Conservation (phyloP, 2,113 vertebrate genomes). For the Channa maculata region DNA sequence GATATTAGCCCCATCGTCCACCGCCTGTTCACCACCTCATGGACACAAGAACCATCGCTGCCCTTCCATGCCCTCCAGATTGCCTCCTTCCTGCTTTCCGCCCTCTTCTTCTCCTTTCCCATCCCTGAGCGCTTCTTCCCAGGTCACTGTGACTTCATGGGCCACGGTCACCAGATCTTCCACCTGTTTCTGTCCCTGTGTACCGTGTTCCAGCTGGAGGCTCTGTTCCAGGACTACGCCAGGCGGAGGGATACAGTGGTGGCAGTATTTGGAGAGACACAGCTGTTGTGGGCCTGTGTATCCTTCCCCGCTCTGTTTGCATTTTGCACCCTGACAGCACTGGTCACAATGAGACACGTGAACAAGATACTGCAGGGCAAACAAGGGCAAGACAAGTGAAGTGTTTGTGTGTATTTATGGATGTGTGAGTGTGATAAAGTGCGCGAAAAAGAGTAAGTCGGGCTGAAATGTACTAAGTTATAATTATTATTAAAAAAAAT, state of each 20-base stretch:
- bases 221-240: conserved; percentile 89
- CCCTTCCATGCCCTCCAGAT: conserved; percentile 91
- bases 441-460: not conserved
- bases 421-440: conserved; percentile 5
- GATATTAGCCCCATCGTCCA: conserved; percentile 91
- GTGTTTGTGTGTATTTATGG: conserved; percentile 16
- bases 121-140: conserved; percentile 93
- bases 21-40: conserved; percentile 85
- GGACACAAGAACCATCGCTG: conserved; percentile 83
- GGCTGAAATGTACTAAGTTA: conserved; percentile 6
- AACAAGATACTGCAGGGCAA: conserved; percentile 76
- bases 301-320: conserved; percentile 85
- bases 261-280: conserved; percentile 81
- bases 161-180: conserved; percentile 95
- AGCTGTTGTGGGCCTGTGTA: conserved; percentile 82
- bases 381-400: conserved; percentile 62
- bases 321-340: conserved; percentile 84
- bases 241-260: conserved; percentile 81
- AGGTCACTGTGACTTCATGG: conserved; percentile 90
- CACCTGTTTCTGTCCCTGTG: conserved; percentile 90
- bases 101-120: conserved; percentile 93
- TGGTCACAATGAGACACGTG: conserved; percentile 80
- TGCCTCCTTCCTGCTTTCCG: conserved; percentile 87
- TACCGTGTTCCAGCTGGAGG: conserved; percentile 92
- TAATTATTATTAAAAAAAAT: not conserved